Evolutionary conservation across 2,113 vertebrate genomes (phyloP).

Genomic region (Pelmatolapia mariae): DNA sequence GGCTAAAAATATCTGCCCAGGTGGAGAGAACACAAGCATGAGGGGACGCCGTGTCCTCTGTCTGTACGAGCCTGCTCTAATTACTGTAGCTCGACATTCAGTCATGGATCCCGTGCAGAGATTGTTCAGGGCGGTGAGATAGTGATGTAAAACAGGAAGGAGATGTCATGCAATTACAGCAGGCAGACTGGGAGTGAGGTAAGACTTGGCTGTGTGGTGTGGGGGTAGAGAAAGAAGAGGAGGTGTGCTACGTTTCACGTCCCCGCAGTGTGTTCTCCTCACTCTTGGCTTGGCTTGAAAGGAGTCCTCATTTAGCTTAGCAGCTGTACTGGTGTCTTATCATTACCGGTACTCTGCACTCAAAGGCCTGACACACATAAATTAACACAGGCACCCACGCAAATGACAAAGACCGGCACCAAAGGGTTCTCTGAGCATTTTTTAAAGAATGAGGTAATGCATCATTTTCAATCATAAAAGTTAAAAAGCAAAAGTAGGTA

Average conservation of each 20-base stretch:
- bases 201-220: constrained; percentile 17
- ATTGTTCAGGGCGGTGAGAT: constrained; percentile 1
- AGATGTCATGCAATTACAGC: constrained; percentile 43
- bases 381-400: background rate
- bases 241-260: constrained; percentile 35
- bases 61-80: constrained; percentile 58
- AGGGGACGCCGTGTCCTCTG: constrained; percentile 66
- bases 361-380: constrained; percentile 10
- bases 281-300: constrained; percentile 57
- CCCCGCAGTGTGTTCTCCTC: constrained; percentile 36
- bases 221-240: background rate
- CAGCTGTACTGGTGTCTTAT: constrained; percentile 56
- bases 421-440: background rate
- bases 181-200: constrained; percentile 36
- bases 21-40: constrained; percentile 57
- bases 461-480: background rate
- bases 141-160: constrained; percentile 45
- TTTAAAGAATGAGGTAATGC: background rate
- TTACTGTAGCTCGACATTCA: constrained; percentile 57
- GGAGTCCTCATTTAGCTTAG: constrained; percentile 48
- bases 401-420: constrained; percentile 4
- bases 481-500: background rate
- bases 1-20: constrained; percentile 70
- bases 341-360: constrained; percentile 38
- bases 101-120: constrained; percentile 38